Base-by-base conservation (phyloP, 2,888 invertebrate genomes). In the Electrophaes corylata region DNA sequence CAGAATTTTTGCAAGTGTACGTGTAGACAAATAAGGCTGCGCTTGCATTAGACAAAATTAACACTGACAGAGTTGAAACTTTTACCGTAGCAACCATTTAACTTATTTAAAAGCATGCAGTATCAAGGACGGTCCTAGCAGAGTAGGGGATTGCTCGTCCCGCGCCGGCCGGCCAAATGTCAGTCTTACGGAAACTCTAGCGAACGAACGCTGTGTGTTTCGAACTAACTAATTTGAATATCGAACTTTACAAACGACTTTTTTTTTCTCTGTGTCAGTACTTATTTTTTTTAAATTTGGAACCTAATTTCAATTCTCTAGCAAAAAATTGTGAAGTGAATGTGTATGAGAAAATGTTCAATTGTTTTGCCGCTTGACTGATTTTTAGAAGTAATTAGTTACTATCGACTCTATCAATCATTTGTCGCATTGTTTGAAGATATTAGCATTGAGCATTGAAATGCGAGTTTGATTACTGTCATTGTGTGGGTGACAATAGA, bases 121-220 rank as follows among this genome's bases (percentile, higher is more conserved):
- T 48, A 46, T 56, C 65, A 70, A 70, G 69, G 69, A 70, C 69
- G 64, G 60, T 43, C 45, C 57, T 29, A 31, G 35, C 50, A 37
- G 60, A 52, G 14, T 63, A 63, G 64, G 60, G 64, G 64, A 66
- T 67, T 67, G 57, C 65, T 59, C 54, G 61, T 50, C 53, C 20
- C 50, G 29, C 58, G 60, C 63, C 62, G 62, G 57, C 61, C 57
- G 57, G 54, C 43, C 54, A 65, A 70, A 69, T 67, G 69, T 67
- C 70, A 70, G 70, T 70, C 66, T 63, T 54, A 63, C 62, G 58
- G 53, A 47, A 60, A 65, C 50, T 43, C 65, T 57, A 65, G 52
- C 60, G 59, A 73, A 51, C 60, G 59, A 73, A 62, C 66, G 60
- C 53, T 69, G 70, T 76, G 78, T 68, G 68, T 60, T 54, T 45